Evolutionary conservation across 2,113 vertebrate species (phyloP).

Genomic region (Sapayoa aenigma): DNA sequence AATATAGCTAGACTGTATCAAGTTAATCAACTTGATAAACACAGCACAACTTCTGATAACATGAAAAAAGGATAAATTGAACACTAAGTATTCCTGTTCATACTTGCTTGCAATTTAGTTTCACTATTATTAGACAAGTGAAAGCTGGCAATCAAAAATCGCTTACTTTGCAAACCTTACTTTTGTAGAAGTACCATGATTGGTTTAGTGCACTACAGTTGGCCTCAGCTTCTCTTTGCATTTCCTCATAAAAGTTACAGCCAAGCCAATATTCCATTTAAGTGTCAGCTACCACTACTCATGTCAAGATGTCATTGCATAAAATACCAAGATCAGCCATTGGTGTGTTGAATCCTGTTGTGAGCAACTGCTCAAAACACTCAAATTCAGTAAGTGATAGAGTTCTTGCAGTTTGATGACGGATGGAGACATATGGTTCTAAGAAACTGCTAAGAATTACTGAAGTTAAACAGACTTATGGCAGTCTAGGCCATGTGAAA

Average conservation of each 20-base stretch:
- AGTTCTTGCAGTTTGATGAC: background rate
- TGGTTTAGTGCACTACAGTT: background rate
- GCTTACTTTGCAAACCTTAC: background rate
- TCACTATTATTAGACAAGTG: background rate
- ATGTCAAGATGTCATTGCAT: background rate
- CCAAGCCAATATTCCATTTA: background rate
- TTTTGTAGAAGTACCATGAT: background rate
- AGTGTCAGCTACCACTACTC: background rate
- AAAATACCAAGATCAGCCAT: background rate
- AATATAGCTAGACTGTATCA: background rate
- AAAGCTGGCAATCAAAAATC: background rate
- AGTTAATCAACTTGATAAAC: background rate
- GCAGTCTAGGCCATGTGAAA: background rate
- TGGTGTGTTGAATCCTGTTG: background rate
- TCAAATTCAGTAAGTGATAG: fast-evolving
- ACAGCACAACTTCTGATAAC: background rate
- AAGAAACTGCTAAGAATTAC: background rate
- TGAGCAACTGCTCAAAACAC: background rate
- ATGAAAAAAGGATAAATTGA: background rate
- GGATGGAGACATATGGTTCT: background rate
- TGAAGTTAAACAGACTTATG: background rate
- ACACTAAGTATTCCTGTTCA: background rate
- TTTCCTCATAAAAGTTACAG: background rate
- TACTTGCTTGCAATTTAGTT: background rate
- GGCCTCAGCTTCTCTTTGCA: background rate